A percentile compares a stretch with the other conserved stretches of the same genome.
These are phyloP conservation scores for Pomatostomus ruficeps DNA, from an alignment of 2,113 vertebrate species.

Conservation along the genomic window DNA sequence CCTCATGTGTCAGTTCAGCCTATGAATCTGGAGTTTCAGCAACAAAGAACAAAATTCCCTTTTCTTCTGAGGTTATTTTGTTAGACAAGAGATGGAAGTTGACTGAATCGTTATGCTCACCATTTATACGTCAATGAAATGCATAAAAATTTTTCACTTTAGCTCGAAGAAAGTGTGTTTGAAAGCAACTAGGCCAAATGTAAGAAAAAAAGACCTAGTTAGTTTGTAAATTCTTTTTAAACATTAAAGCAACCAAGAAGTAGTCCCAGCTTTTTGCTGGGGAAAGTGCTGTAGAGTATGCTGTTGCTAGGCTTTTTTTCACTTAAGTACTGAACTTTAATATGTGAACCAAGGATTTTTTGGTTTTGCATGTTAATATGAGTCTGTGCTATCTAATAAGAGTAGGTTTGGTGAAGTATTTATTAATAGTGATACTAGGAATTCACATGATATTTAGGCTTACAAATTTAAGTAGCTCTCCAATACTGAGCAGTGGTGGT, in stretches of 20 bases:
- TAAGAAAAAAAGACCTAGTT: neutral
- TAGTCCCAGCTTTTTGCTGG: neutral
- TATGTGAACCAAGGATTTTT: neutral
- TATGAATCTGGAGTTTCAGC: neutral
- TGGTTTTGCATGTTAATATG: neutral
- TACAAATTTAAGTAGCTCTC: neutral
- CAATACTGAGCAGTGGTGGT: neutral
- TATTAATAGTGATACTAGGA: neutral
- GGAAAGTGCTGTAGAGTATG: neutral
- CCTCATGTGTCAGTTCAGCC: neutral
- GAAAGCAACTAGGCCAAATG: neutral
- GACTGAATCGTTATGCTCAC: neutral
- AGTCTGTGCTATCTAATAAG: neutral
- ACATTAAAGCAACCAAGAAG: neutral
- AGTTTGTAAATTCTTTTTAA: neutral
- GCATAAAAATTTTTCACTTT: neutral
- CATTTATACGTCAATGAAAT: neutral
- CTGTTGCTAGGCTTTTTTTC: neutral
- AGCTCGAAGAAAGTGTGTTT: accelerated
- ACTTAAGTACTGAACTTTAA: neutral
- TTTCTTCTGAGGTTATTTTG: neutral
- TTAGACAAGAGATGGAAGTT: neutral
- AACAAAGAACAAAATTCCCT: neutral
- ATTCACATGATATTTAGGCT: neutral
- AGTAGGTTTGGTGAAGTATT: neutral